Evolutionary conservation across 2,797 vertebrate species (phyloP), one percentile per base, ranked within the genome.

Genomic region (Dendrocincla fuliginosa): DNA sequence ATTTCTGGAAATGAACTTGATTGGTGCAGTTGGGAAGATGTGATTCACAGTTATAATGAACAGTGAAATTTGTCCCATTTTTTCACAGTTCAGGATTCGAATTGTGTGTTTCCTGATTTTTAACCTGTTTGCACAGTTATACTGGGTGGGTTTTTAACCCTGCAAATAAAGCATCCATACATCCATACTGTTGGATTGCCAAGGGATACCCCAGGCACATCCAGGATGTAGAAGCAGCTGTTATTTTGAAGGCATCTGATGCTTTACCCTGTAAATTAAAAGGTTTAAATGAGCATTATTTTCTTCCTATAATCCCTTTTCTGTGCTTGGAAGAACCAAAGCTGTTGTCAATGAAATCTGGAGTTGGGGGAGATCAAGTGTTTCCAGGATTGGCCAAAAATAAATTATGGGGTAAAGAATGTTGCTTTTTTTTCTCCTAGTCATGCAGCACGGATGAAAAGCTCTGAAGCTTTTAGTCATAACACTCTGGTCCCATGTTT

Each of bases 1-100:
- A 95, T 97, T 97, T 95, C 95, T 97, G 96, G 95, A 96, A 97
- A 97, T 95, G 76, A 96, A 96, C 88, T 96, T 93, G 94, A 96
- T 96, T 96, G 91, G 91, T 94, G 95, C 96, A 70, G 84, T 96
- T 87, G 74, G 73, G 91, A 95, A 95, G 94, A 94, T 96, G 93
- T 92, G 89, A 95, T 96, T 96, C 87, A 81, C 85, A 75, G 81
- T 94, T 89, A 77, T 60, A 75, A 90, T 93, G 95, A 94, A 95
- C 61, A 78, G 87, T 95, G 84, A 95, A 89, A 90, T 95, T 91
- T 71, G 90, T 84, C 89, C 92, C 75, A 18, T 94, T 96, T 96
- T 89, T 93, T 78, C 8, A 2, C 69, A 24, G 61, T 79, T 95
- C 49, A 44, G 30, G 13, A 42, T 86, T 90, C 4, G 3, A 74